Conservation (phyloP, 2,888 invertebrate genomes). For the Phengaris arion region DNA sequence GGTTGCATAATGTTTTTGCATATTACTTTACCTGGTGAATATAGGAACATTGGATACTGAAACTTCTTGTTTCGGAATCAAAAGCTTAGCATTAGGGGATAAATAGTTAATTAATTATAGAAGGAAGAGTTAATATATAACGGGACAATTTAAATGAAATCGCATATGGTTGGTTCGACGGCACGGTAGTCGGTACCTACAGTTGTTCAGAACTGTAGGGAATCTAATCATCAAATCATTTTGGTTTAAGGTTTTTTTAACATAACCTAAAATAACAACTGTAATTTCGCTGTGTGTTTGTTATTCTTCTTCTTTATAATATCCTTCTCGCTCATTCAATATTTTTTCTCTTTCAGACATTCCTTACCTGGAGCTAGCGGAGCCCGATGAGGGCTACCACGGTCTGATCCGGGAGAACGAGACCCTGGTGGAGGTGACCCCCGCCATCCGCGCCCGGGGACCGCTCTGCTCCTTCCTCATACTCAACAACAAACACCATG, state of each 20-base stretch:
- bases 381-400: slow-evolving; percentile 93
- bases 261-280: too few relatives aligned
- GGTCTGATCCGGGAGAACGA: slow-evolving; percentile 96
- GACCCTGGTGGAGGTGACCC: slow-evolving; percentile 94
- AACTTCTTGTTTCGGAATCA: background rate
- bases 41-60: background rate
- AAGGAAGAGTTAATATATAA: too few relatives aligned
- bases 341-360: slow-evolving; percentile 64
- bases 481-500: slow-evolving; percentile 94
- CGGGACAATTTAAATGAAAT: too few relatives aligned
- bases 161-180: too few relatives aligned
- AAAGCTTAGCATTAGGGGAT: background rate
- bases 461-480: slow-evolving; percentile 93
- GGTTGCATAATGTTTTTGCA: slow-evolving; percentile 1
- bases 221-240: too few relatives aligned
- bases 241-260: too few relatives aligned
- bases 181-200: too few relatives aligned
- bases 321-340: background rate
- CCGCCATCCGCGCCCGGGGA: slow-evolving; percentile 91
- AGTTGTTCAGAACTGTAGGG: too few relatives aligned
- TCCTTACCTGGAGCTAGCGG: slow-evolving; percentile 87
- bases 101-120: too few relatives aligned
- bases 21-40: slow-evolving; percentile 11
- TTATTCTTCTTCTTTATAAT: background rate
- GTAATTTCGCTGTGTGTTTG: too few relatives aligned